Evolutionary conservation across 2,888 invertebrate genomes (phyloP).

Genomic region (Augochlorella aurata): DNA sequence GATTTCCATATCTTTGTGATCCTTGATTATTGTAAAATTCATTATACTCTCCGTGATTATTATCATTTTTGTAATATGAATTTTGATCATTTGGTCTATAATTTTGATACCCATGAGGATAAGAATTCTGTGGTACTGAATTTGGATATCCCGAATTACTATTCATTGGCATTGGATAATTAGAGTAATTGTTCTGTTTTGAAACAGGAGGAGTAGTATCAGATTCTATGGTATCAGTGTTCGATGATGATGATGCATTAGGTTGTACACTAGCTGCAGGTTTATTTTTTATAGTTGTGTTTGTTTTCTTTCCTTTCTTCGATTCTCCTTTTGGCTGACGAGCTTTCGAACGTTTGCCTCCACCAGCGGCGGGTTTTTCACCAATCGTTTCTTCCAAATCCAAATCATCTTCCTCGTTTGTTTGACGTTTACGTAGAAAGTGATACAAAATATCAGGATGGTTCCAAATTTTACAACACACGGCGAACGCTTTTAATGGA

Average conservation of each 20-base stretch:
- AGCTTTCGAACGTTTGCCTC: slow-evolving; percentile 79
- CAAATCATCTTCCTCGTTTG: slow-evolving; percentile 90
- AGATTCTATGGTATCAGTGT: slow-evolving; percentile 64
- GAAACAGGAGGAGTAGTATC: slow-evolving; percentile 50
- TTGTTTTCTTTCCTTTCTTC: slow-evolving; percentile 77
- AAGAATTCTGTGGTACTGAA: slow-evolving; percentile 65
- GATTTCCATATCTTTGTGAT: slow-evolving; percentile 75
- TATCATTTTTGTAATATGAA: slow-evolving; percentile 76
- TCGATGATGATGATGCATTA: slow-evolving; percentile 75
- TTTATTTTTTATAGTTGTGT: slow-evolving; percentile 81
- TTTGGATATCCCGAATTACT: slow-evolving; percentile 73
- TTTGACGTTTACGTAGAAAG: slow-evolving; percentile 91
- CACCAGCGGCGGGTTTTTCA: slow-evolving; percentile 78
- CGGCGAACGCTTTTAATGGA: slow-evolving; percentile 98
- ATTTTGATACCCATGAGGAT: slow-evolving; percentile 74
- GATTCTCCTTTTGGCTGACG: slow-evolving; percentile 80
- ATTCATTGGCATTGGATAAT: slow-evolving; percentile 69
- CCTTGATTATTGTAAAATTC: slow-evolving; percentile 77
- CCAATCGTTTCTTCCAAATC: slow-evolving; percentile 91
- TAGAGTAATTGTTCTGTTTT: slow-evolving; percentile 70
- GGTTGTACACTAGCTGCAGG: slow-evolving; percentile 84
- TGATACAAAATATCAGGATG: slow-evolving; percentile 96
- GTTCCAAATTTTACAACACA: slow-evolving; percentile 99
- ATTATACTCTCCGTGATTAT: slow-evolving; percentile 62
- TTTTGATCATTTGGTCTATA: slow-evolving; percentile 75